Conservation (phyloP, 2,113 vertebrate genomes). For the Benitochromis conjunctus region DNA sequence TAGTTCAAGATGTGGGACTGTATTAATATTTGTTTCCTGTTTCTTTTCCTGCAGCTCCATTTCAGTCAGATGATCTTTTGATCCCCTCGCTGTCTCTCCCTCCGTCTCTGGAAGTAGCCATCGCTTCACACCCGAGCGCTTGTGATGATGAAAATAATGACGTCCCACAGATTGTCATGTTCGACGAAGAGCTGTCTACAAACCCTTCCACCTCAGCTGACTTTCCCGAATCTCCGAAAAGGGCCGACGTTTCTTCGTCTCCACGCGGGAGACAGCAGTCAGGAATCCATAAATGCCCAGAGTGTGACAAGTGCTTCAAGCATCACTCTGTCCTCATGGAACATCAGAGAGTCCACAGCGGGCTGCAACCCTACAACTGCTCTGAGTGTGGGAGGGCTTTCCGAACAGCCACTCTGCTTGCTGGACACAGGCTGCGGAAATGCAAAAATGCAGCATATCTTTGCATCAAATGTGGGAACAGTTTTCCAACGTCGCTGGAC, state of each 20-base stretch:
- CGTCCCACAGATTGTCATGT: conserved; percentile 65
- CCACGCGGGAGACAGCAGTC: conserved; percentile 38
- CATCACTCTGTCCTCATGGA: conserved; percentile 64
- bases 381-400: conserved; percentile 69
- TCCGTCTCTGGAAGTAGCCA: conserved; percentile 66
- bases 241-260: conserved; percentile 1
- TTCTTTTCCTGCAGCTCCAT: conserved; percentile 40
- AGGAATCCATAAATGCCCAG: conserved; percentile 52
- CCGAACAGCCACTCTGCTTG: conserved; percentile 61
- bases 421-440: conserved; percentile 62
- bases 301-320: conserved; percentile 68
- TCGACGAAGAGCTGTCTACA: conserved; percentile 57
- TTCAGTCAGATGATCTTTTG: conserved; percentile 66
- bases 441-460: conserved; percentile 69
- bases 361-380: conserved; percentile 69
- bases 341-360: conserved; percentile 65
- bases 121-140: conserved; percentile 56
- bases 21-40: not conserved
- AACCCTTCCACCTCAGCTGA: conserved; percentile 61
- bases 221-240: conserved; percentile 55
- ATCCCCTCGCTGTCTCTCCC: conserved; percentile 65
- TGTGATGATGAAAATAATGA: conserved; percentile 60
- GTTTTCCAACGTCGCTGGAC: conserved; percentile 62
- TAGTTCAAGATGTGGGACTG: not conserved
- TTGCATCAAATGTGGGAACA: conserved; percentile 70